These are phyloP conservation scores for Agriopis leucophaearia DNA, from an alignment of 2,888 invertebrate genomes.

Conservation along the genomic window DNA sequence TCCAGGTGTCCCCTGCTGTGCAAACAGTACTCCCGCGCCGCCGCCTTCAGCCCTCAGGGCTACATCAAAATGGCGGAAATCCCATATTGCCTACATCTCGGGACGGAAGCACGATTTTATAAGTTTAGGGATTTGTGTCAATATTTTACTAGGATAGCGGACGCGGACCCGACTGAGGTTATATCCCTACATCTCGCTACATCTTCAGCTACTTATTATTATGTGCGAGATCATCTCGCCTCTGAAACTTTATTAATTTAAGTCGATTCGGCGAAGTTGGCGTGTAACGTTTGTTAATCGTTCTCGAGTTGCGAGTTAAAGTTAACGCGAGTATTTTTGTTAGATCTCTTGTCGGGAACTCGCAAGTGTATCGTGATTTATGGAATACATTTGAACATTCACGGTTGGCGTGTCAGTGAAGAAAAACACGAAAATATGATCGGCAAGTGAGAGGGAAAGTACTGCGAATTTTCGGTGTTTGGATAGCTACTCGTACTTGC, in stretches of 20 bases:
- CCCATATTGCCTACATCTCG: constrained; percentile 82
- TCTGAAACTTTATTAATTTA: constrained; percentile 76
- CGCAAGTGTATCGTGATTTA: constrained; percentile 75
- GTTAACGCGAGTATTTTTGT: constrained; percentile 78
- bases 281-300: constrained; percentile 70
- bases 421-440: constrained; percentile 79
- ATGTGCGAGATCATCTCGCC: constrained; percentile 41
- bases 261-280: constrained; percentile 56
- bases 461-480: constrained; percentile 63
- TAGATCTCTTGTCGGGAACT: constrained; percentile 63
- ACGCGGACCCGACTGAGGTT: constrained; percentile 52
- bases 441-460: constrained; percentile 57
- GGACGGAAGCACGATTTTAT: constrained; percentile 84
- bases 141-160: constrained; percentile 85
- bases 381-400: constrained; percentile 75
- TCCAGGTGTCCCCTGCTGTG: constrained; percentile 81
- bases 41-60: constrained; percentile 40
- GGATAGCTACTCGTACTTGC: constrained; percentile 59
- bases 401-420: constrained; percentile 65
- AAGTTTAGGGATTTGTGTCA: constrained; percentile 87
- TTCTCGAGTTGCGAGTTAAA: constrained; percentile 45
- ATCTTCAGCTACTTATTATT: constrained; percentile 47
- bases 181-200: constrained; percentile 51
- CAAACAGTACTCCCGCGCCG: constrained; percentile 71
- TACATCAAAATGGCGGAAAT: constrained; percentile 84